phyloP scores from a whole-genome alignment of 1,140 invertebrate species.

The Coenobita brevimanus region DNA sequence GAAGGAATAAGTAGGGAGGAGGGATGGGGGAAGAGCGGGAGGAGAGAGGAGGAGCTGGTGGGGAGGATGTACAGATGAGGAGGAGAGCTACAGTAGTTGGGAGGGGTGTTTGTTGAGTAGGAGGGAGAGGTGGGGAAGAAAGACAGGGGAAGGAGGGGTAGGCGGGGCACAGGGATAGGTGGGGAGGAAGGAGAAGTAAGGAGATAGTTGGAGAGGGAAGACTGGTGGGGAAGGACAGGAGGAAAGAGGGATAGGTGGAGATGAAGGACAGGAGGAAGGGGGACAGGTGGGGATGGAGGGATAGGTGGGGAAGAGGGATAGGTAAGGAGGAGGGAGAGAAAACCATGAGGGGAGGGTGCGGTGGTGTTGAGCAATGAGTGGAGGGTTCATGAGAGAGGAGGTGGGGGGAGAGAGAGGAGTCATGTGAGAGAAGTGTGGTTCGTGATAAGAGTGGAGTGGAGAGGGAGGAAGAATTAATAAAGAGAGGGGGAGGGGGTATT shows the following conservation, averaged over 20 bases:
- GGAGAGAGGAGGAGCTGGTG: background rate
- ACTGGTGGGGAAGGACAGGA: background rate
- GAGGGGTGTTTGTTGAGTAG: background rate
- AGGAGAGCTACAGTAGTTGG: background rate
- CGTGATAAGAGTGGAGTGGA: too few species aligned
- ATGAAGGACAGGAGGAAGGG: background rate
- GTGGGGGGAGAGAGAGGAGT: too few species aligned
- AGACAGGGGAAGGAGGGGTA: background rate
- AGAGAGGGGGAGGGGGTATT: too few species aligned
- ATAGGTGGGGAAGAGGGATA: background rate
- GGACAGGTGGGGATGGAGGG: background rate
- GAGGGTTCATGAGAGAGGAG: too few species aligned
- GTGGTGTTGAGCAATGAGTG: too few species aligned
- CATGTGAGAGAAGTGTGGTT: too few species aligned
- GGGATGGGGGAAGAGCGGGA: background rate
- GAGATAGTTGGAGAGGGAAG: too few species aligned
- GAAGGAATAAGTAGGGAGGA: background rate
- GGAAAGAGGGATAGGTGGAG: background rate
- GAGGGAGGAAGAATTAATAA: too few species aligned
- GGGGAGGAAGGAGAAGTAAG: too few species aligned
- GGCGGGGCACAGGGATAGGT: too few species aligned
- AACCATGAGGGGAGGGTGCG: too few species aligned
- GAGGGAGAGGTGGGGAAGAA: background rate
- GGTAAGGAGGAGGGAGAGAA: too few species aligned
- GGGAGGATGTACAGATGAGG: background rate